Percentiles rank a stretch among this genome's conserved stretches.
Evolutionary conservation across 2,888 invertebrate genomes (phyloP).

Genomic region (Sinotaia quadrata): DNA sequence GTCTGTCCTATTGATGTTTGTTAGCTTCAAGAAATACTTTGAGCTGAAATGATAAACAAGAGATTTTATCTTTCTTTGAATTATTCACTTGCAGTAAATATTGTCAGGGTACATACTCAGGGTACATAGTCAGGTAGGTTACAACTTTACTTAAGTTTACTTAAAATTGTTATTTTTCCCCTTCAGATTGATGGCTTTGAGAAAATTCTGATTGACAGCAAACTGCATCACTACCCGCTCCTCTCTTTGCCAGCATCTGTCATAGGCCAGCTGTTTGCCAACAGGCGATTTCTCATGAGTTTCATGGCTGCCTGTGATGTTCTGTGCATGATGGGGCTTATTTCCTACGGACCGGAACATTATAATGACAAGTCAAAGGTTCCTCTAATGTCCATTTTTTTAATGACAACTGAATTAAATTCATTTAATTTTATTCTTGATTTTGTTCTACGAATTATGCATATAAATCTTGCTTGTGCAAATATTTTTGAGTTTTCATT

Average conservation of each 20-base stretch:
- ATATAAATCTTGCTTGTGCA: too few relatives aligned
- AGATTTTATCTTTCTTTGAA: too few relatives aligned
- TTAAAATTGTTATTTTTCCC: neutral
- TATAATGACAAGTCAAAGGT: constrained; percentile 81
- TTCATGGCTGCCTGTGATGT: constrained; percentile 76
- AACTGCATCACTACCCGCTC: constrained; percentile 79
- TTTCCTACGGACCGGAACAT: constrained; percentile 80
- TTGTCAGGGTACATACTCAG: too few relatives aligned
- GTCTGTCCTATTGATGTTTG: too few relatives aligned
- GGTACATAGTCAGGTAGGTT: too few relatives aligned
- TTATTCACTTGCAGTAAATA: too few relatives aligned
- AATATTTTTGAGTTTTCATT: too few relatives aligned
- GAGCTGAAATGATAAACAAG: too few relatives aligned
- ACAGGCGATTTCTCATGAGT: constrained; percentile 77
- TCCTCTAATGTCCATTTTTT: too few relatives aligned
- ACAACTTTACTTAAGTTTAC: too few relatives aligned
- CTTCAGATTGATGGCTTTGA: constrained; percentile 75
- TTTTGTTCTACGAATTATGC: neutral
- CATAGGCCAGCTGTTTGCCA: constrained; percentile 75
- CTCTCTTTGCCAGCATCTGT: constrained; percentile 76
- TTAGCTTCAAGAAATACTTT: too few relatives aligned
- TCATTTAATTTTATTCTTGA: constrained; percentile 4
- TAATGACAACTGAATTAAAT: neutral
- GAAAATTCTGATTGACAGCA: constrained; percentile 79
- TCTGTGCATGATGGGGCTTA: constrained; percentile 79